Evolutionary conservation across 2,888 invertebrate species (phyloP).

Genomic region (Ptilodon capucinus): DNA sequence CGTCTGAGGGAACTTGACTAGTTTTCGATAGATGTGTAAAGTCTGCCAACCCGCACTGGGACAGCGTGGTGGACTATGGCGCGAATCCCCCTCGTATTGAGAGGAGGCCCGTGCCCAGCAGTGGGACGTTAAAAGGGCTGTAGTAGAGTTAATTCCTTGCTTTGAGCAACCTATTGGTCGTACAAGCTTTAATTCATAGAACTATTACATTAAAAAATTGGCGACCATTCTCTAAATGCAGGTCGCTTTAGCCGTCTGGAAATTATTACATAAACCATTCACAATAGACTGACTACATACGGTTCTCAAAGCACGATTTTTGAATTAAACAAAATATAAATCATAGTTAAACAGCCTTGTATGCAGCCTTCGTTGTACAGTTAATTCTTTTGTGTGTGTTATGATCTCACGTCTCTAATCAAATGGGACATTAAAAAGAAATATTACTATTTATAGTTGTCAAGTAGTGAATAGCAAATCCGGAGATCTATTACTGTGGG

Average conservation of each 20-base stretch:
- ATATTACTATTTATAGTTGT: slow-evolving; percentile 73
- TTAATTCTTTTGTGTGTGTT: slow-evolving; percentile 65
- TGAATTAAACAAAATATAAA: slow-evolving; percentile 73
- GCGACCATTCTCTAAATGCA: neutral
- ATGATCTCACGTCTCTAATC: slow-evolving; percentile 67
- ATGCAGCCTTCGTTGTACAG: slow-evolving; percentile 63
- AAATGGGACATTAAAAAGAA: slow-evolving; percentile 79
- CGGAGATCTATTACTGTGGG: slow-evolving; percentile 37
- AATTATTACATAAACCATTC: slow-evolving; percentile 27
- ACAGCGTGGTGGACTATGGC: too few relatives aligned
- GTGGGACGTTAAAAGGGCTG: too few relatives aligned
- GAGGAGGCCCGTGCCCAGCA: too few relatives aligned
- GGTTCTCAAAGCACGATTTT: slow-evolving; percentile 60
- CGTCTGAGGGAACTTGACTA: too few relatives aligned
- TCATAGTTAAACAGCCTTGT: slow-evolving; percentile 75
- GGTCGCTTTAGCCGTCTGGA: neutral
- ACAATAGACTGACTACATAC: slow-evolving; percentile 26
- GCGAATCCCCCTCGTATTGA: too few relatives aligned
- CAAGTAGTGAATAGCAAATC: slow-evolving; percentile 67
- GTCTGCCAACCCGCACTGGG: too few relatives aligned
- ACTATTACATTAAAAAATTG: too few relatives aligned
- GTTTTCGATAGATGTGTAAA: too few relatives aligned
- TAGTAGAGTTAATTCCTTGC: too few relatives aligned
- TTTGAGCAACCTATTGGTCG: too few relatives aligned
- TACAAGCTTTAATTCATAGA: too few relatives aligned